Evolutionary conservation across 2,113 vertebrate species (phyloP).

Genomic region (Petaurus breviceps): DNA sequence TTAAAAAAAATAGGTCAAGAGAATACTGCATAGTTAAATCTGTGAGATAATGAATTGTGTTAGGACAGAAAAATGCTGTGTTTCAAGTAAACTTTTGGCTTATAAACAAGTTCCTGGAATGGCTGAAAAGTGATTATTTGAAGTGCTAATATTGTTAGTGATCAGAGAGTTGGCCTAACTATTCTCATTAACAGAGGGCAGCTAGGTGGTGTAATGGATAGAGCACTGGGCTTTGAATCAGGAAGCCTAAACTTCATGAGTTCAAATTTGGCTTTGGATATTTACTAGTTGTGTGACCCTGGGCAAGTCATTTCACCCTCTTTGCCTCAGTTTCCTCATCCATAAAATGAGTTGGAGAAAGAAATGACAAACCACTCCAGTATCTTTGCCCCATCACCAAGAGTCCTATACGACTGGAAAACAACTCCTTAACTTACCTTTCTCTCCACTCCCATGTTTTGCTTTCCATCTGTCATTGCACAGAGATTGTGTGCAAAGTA

Average conservation of each 20-base stretch:
- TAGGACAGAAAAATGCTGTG: not conserved
- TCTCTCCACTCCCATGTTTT: not conserved
- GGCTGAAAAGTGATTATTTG: not conserved
- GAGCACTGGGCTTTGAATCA: not conserved
- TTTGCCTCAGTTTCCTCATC: not conserved
- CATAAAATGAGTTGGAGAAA: not conserved
- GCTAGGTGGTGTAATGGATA: not conserved
- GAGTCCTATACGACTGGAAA: not conserved
- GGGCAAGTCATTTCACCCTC: not conserved
- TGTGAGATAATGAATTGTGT: slow-evolving; percentile 27
- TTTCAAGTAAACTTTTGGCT: slow-evolving; percentile 42
- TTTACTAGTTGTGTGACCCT: not conserved
- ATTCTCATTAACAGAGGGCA: not conserved
- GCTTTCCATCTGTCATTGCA: not conserved
- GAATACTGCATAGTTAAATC: slow-evolving; percentile 24
- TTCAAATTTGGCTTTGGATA: not conserved
- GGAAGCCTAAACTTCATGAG: not conserved
- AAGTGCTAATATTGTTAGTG: not conserved
- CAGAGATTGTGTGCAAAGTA: slow-evolving; percentile 4
- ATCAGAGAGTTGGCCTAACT: not conserved
- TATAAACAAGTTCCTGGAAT: slow-evolving; percentile 6
- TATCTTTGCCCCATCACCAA: not conserved
- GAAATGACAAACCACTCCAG: not conserved
- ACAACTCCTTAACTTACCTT: not conserved
- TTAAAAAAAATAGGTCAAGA: slow-evolving; percentile 15